phyloP scores from a whole-genome alignment of 2,797 vertebrate genomes.

The Hozukius guyotensis region DNA sequence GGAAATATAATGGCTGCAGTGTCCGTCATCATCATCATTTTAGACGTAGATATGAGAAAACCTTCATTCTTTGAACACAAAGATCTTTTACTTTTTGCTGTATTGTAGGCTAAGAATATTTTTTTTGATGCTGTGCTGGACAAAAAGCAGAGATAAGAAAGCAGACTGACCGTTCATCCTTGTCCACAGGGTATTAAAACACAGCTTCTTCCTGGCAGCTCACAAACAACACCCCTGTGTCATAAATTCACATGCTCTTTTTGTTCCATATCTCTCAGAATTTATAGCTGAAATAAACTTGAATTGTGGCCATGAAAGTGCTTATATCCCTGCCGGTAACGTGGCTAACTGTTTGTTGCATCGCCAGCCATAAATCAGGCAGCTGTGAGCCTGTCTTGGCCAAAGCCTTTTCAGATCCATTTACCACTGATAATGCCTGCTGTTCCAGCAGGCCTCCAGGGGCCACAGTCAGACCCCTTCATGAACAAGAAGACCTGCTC shows the following conservation, averaged over 20 bases:
- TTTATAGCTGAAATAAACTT: constrained; percentile 79
- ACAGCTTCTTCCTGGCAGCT: constrained; percentile 58
- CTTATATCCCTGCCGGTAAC: constrained; percentile 64
- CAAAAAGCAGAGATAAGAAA: constrained; percentile 39
- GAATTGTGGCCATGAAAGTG: constrained; percentile 80
- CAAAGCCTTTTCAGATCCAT: constrained; percentile 68
- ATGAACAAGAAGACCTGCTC: constrained; percentile 70
- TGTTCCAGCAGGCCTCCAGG: constrained; percentile 45
- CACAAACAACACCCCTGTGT: constrained; percentile 60
- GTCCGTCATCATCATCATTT: neutral
- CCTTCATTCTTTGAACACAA: neutral
- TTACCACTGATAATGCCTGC: constrained; percentile 75
- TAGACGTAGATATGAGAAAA: neutral
- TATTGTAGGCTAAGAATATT: constrained; percentile 29
- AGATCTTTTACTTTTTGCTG: constrained; percentile 12
- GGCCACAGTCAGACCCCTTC: constrained; percentile 48
- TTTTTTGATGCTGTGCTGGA: constrained; percentile 31
- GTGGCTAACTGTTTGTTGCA: constrained; percentile 68
- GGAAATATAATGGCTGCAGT: neutral
- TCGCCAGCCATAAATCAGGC: constrained; percentile 68
- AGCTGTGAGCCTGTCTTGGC: constrained; percentile 52
- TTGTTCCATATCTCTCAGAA: constrained; percentile 65
- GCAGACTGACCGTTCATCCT: constrained; percentile 54
- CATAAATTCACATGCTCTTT: constrained; percentile 67
- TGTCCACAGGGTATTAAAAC: constrained; percentile 67